Percentiles rank a stretch among this genome's conserved stretches.
phyloP scores from a whole-genome alignment of 2,113 vertebrate genomes.

The Colius striatus region DNA sequence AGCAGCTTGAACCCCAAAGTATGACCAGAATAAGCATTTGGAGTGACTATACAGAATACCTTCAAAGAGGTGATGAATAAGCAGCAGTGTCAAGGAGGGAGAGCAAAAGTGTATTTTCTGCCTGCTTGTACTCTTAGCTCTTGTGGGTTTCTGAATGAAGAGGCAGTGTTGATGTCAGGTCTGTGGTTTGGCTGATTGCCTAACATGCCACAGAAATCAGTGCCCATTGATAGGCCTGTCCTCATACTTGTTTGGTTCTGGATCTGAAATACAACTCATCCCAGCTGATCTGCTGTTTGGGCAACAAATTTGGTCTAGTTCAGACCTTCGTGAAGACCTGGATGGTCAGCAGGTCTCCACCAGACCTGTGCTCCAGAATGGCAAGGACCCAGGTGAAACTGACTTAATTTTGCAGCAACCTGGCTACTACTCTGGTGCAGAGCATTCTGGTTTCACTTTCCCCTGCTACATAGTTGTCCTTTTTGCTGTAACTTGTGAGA shows the following conservation, averaged over 20 bases:
- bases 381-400: not conserved
- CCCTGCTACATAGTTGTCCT: rapidly evolving
- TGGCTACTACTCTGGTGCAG: not conserved
- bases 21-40: not conserved
- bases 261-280: not conserved
- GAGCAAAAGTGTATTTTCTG: not conserved
- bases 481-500: not conserved
- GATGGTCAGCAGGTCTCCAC: rapidly evolving
- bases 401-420: not conserved
- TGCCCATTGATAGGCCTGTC: not conserved
- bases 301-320: not conserved
- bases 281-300: not conserved
- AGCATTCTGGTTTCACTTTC: not conserved
- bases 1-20: not conserved
- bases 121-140: not conserved
- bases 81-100: not conserved
- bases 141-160: not conserved
- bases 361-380: not conserved
- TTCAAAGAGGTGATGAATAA: not conserved
- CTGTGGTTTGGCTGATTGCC: not conserved
- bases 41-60: not conserved
- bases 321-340: not conserved
- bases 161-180: not conserved
- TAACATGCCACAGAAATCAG: not conserved
- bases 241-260: not conserved